Evolutionary conservation across 2,888 invertebrate genomes (phyloP).

Genomic region (Drosophila tanythrix): DNA sequence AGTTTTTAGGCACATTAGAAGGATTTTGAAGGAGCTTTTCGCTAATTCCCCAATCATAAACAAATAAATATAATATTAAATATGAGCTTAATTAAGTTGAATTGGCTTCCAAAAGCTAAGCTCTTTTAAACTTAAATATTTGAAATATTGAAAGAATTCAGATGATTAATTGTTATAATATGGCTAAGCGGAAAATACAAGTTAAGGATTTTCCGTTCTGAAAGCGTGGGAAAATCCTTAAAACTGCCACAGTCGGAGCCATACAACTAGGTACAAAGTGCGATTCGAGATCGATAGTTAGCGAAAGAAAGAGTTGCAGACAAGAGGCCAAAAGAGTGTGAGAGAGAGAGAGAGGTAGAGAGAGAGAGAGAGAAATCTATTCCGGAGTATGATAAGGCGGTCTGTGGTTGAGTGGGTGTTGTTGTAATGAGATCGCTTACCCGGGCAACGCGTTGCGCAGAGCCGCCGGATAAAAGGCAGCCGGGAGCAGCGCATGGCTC

Average conservation of each 20-base stretch:
- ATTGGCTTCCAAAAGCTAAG: background rate
- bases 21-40: background rate
- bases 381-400: background rate
- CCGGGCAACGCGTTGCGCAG: constrained; percentile 90
- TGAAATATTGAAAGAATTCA: background rate
- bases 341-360: background rate
- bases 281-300: background rate
- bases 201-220: background rate
- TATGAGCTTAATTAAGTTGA: background rate
- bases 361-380: background rate
- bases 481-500: constrained; percentile 90
- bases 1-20: background rate
- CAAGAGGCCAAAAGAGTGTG: background rate
- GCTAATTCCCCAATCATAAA: background rate
- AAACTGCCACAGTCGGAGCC: background rate
- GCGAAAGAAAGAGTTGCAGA: background rate
- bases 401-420: background rate
- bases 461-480: constrained; percentile 90
- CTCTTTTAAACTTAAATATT: background rate
- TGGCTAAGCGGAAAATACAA: background rate
- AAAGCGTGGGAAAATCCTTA: background rate
- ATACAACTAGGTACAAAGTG: background rate
- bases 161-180: background rate
- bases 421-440: constrained; percentile 85
- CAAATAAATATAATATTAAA: background rate